Percentiles rank a stretch among this genome's conserved stretches.
Conservation (phyloP, 2,113 vertebrate genomes). For the Phalacrocorax pelagicus region DNA sequence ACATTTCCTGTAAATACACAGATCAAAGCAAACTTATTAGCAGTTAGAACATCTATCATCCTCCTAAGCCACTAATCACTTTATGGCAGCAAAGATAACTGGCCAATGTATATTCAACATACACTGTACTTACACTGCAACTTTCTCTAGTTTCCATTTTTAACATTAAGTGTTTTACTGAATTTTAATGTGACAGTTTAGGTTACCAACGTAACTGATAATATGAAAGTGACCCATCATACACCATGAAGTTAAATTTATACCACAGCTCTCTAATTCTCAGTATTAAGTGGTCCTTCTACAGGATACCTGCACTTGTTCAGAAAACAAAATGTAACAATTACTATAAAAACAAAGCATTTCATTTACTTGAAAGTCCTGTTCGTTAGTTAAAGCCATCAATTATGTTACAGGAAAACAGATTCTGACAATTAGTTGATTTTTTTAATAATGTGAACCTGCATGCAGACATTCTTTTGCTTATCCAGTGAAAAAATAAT, state of each 20-base stretch:
- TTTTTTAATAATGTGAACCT: not conserved
- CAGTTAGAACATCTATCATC: slow-evolving; percentile 61
- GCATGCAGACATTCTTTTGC: not conserved
- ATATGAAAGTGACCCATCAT: not conserved
- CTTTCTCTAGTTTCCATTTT: slow-evolving; percentile 16
- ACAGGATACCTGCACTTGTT: not conserved
- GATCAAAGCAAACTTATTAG: slow-evolving; percentile 73
- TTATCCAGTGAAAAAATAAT: not conserved
- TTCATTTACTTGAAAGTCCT: not conserved
- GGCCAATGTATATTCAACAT: slow-evolving; percentile 40
- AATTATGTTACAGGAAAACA: not conserved
- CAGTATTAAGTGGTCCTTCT: not conserved
- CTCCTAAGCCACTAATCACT: slow-evolving; percentile 57
- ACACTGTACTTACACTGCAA: not conserved
- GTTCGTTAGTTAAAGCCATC: not conserved
- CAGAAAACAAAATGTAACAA: not conserved
- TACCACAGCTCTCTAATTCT: not conserved
- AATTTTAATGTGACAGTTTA: not conserved
- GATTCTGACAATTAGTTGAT: not conserved
- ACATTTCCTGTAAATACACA: slow-evolving; percentile 71
- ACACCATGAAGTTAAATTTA: not conserved
- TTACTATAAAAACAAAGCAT: not conserved
- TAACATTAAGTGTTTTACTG: slow-evolving; percentile 2
- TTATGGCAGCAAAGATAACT: slow-evolving; percentile 43
- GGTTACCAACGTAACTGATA: not conserved